These are phyloP conservation scores for Petrocephalus zakoni DNA, from an alignment of 2,113 vertebrate species.

Conservation along the genomic window DNA sequence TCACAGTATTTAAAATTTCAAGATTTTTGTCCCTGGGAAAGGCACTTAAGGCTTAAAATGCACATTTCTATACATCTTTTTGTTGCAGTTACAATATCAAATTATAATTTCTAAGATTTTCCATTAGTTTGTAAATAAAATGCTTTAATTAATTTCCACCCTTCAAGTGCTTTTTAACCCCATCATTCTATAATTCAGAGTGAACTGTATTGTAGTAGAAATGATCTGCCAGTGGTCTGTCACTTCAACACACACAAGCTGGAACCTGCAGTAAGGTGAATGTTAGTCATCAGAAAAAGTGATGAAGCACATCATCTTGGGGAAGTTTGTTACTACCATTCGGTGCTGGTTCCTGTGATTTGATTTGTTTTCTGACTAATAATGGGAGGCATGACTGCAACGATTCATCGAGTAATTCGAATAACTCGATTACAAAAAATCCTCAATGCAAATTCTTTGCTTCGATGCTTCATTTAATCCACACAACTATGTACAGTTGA, in stretches of 20 bases:
- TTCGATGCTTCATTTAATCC: too few species aligned
- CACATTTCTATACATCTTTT: background rate
- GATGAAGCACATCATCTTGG: background rate
- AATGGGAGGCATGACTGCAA: background rate
- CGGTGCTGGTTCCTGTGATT: background rate
- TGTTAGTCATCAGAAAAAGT: too few species aligned
- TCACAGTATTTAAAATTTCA: background rate
- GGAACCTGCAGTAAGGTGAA: background rate
- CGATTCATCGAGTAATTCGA: too few species aligned
- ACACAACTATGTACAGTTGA: too few species aligned
- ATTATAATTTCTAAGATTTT: background rate
- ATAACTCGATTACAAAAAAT: too few species aligned
- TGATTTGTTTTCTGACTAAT: background rate
- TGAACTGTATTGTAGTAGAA: background rate
- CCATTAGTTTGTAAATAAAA: background rate
- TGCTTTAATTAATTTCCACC: background rate
- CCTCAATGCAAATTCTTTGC: too few species aligned
- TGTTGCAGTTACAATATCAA: background rate
- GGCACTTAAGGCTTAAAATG: background rate
- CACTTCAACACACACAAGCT: background rate
- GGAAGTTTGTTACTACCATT: background rate
- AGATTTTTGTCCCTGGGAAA: background rate
- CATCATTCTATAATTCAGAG: background rate
- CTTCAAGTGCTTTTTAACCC: background rate
- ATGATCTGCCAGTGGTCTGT: background rate